phyloP scores from a whole-genome alignment of 2,113 vertebrate species.

The Rhea americana region DNA sequence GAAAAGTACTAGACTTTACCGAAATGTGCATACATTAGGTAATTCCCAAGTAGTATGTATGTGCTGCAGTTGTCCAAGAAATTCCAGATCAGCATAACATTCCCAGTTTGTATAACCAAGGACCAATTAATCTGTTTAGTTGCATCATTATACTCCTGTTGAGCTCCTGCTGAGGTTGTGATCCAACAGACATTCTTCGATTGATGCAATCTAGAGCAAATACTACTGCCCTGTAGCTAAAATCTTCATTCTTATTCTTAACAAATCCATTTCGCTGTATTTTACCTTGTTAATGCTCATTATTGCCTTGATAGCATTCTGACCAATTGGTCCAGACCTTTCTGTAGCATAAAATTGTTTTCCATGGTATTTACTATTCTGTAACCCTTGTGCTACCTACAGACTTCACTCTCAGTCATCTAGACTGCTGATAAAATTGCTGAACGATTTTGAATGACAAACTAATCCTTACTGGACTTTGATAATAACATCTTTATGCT shows the following conservation, averaged over 20 bases:
- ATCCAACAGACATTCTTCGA: background rate
- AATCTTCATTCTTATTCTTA: background rate
- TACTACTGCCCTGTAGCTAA: background rate
- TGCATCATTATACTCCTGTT: background rate
- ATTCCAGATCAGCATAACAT: background rate
- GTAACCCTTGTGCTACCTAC: background rate
- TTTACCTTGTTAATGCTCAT: background rate
- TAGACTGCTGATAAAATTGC: background rate
- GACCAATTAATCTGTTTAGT: background rate
- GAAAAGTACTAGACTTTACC: background rate
- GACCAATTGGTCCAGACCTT: background rate
- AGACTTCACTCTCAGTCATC: background rate
- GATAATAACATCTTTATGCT: background rate
- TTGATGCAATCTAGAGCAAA: background rate
- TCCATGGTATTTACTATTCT: background rate
- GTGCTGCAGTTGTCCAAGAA: background rate
- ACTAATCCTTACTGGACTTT: background rate
- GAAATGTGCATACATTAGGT: background rate
- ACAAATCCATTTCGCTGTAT: background rate
- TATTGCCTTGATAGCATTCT: background rate
- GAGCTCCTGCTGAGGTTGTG: background rate
- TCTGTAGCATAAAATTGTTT: background rate
- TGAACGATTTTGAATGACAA: background rate
- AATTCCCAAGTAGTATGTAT: background rate
- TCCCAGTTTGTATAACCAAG: background rate